Evolutionary conservation across 1,140 invertebrate genomes (phyloP), one percentile per base, ranked within the genome.

Genomic region (Drosophila miranda): DNA sequence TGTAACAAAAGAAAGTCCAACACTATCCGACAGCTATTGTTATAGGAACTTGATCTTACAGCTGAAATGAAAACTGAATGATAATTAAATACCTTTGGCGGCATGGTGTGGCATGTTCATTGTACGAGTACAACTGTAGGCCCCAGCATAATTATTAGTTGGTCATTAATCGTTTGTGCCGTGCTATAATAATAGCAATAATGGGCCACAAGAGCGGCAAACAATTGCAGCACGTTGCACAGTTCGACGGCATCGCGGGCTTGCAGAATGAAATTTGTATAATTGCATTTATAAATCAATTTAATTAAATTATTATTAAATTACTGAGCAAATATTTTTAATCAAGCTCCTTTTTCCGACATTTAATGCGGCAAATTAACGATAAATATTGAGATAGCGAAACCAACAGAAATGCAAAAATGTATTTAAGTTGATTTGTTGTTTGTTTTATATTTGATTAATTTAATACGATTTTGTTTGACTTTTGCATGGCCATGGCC

Each of bases 271-370:
- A 59, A 83, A 59, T 75, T 71, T 54, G 48, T 48, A 67, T 87
- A 81, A 87, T 87, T 81, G 72, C 80, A 84, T 84, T 70, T 74
- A 63, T 78, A 81, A 78, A 81, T 86, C 81, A 75, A 68, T 86
- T 87, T 72, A 72, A 86, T 81, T 55, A 75, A 78, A 87, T 81
- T 87, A 78, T 81, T 67, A 75, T 75, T 38, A 58, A 75, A 76
- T 76, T 69, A 67, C 61, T 71, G 50, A 52, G 75, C 64, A 75
- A 70, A 64, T 43, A 54, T 42, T 77, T 75, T 62, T 34, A 81
- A 72, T 80, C 49, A 66, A 59, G n/a, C 51, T 28, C 57, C 13
- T 63, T 62, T 62, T n/a, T 9, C 42, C 30, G 4, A 19, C 61
- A 49, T 34, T 62, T 14, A 62, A 23, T 70, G 9, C 38, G 55